Percentiles rank a stretch among this genome's conserved stretches.
Conservation (phyloP, 2,797 vertebrate species). For the Otolemur crassicaudatus region DNA sequence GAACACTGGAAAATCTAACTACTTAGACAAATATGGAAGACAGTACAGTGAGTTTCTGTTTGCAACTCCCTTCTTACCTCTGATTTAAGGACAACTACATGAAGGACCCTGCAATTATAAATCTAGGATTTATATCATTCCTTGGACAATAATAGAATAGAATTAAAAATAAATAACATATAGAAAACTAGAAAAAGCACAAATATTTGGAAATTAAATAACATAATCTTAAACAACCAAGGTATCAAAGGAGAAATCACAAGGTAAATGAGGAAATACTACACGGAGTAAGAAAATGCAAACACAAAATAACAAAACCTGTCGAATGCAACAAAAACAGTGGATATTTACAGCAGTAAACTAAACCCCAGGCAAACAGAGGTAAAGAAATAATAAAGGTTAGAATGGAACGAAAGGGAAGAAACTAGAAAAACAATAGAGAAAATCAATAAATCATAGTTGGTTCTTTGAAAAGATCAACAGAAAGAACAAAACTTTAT, state of each 20-base stretch:
- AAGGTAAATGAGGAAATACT: neutral
- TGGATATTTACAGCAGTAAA: neutral
- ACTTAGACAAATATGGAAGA: neutral
- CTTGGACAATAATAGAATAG: neutral
- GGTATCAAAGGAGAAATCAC: neutral
- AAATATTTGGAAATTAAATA: neutral
- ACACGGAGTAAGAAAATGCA: neutral
- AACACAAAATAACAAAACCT: neutral
- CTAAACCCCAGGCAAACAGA: neutral
- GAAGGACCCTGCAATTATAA: neutral
- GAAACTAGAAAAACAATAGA: neutral
- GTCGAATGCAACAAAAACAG: neutral
- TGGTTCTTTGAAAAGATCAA: neutral
- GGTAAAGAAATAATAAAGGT: neutral
- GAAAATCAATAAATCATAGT: neutral
- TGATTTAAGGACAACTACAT: neutral
- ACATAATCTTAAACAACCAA: neutral
- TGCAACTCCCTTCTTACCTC: neutral
- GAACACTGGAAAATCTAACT: neutral
- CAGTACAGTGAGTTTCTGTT: neutral
- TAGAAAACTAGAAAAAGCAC: neutral
- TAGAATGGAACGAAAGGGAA: neutral
- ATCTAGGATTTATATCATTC: neutral
- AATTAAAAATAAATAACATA: neutral
- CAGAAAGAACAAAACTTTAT: neutral